These are phyloP conservation scores for Aspidapion aeneum DNA, from an alignment of 2,888 invertebrate genomes.

Conservation along the genomic window DNA sequence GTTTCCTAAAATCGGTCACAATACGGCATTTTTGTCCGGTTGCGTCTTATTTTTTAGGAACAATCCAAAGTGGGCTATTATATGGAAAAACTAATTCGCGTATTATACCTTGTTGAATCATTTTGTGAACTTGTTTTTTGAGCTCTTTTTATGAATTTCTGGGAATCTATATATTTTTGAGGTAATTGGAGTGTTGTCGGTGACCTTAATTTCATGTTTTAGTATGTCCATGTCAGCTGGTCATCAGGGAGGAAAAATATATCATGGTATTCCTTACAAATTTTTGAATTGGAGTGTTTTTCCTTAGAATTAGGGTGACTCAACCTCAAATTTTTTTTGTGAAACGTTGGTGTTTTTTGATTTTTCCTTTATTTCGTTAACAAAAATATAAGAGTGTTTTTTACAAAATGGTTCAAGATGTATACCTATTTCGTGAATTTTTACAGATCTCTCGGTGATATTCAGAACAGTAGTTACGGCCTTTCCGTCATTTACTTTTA, in stretches of 20 bases:
- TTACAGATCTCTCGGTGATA: constrained; percentile 22
- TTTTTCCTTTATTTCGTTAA: not conserved
- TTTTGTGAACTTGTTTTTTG: constrained; percentile 12
- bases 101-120: constrained; percentile 25
- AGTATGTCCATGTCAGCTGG: constrained; percentile 28
- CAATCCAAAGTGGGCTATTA: constrained; percentile 29
- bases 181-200: constrained; percentile 26
- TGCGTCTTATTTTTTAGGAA: constrained; percentile 37
- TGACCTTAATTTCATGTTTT: constrained; percentile 30
- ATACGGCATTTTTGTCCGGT: constrained; percentile 24
- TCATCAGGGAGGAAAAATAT: constrained; percentile 32
- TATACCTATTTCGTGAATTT: no score
- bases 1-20: constrained; percentile 28
- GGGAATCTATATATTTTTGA: constrained; percentile 34
- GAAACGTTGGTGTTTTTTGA: no score
- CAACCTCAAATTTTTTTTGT: constrained; percentile 16
- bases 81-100: constrained; percentile 30
- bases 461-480: constrained; percentile 23
- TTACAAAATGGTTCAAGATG: no score
- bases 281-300: constrained; percentile 26
- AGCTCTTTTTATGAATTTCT: constrained; percentile 35
- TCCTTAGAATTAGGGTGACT: constrained; percentile 33
- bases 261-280: constrained; percentile 31
- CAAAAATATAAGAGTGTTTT: not conserved
- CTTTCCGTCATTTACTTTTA: constrained; percentile 12